A percentile compares a stretch with the other conserved stretches of the same genome.
Evolutionary conservation across 1,140 invertebrate species (phyloP).

Genomic region (Ostrea denselamellosa): DNA sequence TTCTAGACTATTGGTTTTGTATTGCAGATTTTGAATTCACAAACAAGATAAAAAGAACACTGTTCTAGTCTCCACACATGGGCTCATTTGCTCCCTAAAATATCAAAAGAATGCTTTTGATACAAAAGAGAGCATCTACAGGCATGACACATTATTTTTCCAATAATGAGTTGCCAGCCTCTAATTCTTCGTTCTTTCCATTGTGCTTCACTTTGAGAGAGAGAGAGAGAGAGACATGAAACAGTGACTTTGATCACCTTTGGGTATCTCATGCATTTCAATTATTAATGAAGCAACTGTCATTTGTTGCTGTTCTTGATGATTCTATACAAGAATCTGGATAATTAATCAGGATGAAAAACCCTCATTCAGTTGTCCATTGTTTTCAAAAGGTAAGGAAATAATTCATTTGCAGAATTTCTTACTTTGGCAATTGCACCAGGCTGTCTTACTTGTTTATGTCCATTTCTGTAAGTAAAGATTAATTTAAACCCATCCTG

Average conservation of each 20-base stretch:
- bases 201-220: background rate
- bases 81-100: conserved; percentile 12
- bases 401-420: background rate
- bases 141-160: conserved; percentile 35
- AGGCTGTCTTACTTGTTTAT: too few species aligned
- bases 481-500: background rate
- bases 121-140: background rate
- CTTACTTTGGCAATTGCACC: background rate
- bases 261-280: conserved; percentile 31
- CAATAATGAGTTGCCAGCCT: conserved; percentile 12
- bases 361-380: background rate
- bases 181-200: conserved; percentile 3
- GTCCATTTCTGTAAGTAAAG: background rate
- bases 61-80: background rate
- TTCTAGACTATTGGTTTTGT: too few species aligned
- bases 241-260: conserved; percentile 26
- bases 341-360: conserved; percentile 17
- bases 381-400: conserved; percentile 23
- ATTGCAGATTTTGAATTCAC: too few species aligned
- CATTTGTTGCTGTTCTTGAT: conserved; percentile 26
- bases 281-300: conserved; percentile 23
- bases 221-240: background rate
- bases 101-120: background rate
- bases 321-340: conserved; percentile 16
- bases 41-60: background rate